Percentiles rank a stretch among this genome's conserved stretches.
phyloP scores from a whole-genome alignment of 2,888 invertebrate genomes.

The Melitaea athalia region DNA sequence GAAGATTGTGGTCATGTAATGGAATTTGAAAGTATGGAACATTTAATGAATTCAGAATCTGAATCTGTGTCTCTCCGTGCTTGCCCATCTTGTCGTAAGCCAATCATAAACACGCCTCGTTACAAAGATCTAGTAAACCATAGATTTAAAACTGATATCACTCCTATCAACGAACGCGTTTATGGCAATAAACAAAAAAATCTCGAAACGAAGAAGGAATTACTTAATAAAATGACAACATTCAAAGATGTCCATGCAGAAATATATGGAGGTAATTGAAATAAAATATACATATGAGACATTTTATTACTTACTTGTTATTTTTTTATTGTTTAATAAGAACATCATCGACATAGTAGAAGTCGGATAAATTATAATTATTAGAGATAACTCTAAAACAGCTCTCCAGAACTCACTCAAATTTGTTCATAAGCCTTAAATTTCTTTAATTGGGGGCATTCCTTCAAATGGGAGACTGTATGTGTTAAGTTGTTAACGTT shows the following conservation, averaged over 20 bases:
- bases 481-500: too few species aligned
- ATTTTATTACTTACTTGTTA: neutral
- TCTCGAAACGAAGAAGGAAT: constrained; percentile 41
- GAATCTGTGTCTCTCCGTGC: constrained; percentile 58
- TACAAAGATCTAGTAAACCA: constrained; percentile 79
- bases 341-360: too few species aligned
- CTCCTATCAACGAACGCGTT: constrained; percentile 64
- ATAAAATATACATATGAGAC: neutral
- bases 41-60: constrained; percentile 59
- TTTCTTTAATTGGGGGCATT: too few species aligned
- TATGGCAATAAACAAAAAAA: constrained; percentile 61
- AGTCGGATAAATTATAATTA: too few species aligned
- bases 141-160: constrained; percentile 64
- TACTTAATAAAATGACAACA: constrained; percentile 33
- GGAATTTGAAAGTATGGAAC: constrained; percentile 72
- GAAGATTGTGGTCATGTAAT: constrained; percentile 78
- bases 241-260: constrained; percentile 4
- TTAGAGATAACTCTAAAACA: too few species aligned
- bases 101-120: constrained; percentile 80
- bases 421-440: too few species aligned
- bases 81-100: constrained; percentile 84
- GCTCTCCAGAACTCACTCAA: too few species aligned
- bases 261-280: constrained; percentile 24
- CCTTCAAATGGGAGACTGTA: too few species aligned
- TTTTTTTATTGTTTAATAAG: too few species aligned